Percentiles rank a stretch among this genome's conserved stretches.
Conservation (phyloP, 2,113 vertebrate species). For the Corydoras maculifer region DNA sequence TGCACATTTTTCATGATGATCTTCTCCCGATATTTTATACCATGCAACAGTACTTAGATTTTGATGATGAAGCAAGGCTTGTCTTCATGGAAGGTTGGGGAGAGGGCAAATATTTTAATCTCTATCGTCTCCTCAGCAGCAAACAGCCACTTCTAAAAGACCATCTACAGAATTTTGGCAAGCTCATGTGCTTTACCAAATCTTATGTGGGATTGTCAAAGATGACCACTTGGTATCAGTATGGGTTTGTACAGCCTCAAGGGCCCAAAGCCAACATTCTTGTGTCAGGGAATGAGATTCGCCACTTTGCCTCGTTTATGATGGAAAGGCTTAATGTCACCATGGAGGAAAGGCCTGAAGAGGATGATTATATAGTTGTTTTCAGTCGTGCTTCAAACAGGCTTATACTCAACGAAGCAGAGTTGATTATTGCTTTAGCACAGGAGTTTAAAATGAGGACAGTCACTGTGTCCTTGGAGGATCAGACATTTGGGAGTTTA, state of each 20-base stretch:
- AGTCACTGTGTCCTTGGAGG: conserved; percentile 86
- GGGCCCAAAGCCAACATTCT: conserved; percentile 95
- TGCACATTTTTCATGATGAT: conserved; percentile 96
- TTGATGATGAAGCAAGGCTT: conserved; percentile 78
- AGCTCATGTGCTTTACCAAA: conserved; percentile 91
- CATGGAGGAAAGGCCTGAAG: conserved; percentile 46
- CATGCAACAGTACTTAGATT: conserved; percentile 85
- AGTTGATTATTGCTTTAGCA: conserved; percentile 84
- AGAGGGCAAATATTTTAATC: conserved; percentile 87
- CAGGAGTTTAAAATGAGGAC: conserved; percentile 95
- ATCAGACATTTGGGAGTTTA: conserved; percentile 78
- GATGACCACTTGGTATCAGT: conserved; percentile 97
- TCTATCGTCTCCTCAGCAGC: conserved; percentile 86
- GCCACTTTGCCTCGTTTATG: conserved; percentile 79
- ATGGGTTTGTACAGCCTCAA: conserved; percentile 94
- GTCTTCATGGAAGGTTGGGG: conserved; percentile 97
- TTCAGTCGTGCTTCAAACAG: conserved; percentile 88
- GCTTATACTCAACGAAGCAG: conserved; percentile 90
- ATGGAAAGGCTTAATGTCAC: conserved; percentile 79
- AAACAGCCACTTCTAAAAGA: conserved; percentile 87
- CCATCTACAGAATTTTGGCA: conserved; percentile 83
- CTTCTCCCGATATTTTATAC: conserved; percentile 92
- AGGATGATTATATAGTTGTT: conserved; percentile 83
- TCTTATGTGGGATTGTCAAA: conserved; percentile 92
- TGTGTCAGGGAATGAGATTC: conserved; percentile 88